Base-by-base conservation (phyloP, 2,113 vertebrate species). In the Malurus elegans region DNA sequence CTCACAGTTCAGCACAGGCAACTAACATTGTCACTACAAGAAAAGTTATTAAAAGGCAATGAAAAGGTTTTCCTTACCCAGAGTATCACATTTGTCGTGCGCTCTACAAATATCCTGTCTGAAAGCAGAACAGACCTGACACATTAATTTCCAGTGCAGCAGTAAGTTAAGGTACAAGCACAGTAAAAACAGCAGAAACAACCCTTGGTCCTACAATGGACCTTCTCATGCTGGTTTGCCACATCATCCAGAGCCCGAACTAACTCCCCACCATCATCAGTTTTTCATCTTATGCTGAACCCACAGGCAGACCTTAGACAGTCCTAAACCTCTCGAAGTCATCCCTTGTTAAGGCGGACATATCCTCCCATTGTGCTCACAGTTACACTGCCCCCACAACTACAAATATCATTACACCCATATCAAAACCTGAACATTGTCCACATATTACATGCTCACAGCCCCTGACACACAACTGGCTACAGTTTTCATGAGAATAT, bases 31-130 rank as follows among this genome's bases (percentile, higher is more conserved):
- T 26, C 60, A 92, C 50, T 81, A 66, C 9, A 65, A 86, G 54
- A 74, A 12, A 76, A 82, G n/a, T 67, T 28, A 31, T 40, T 45
- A 80, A 72, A 78, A 85, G 76, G 86, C 26, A 86, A 86, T 93
- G 53, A 75, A 90, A 88, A 91, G 11, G 24, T 76, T 66, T 64
- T 53, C 95, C 98, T 98, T 98, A 99, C 99, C 99, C 97, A 99
- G 98, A 73, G 99, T 99, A 92, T 99, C 99, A 97, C 99, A 99
- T 97, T 99, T 99, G 97, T 99, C 99, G 53, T 99, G 98, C 2
- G 99, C 99, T 98, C 99, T 98, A 97, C 99, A 99, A 98, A 99
- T 99, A 97, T 99, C 99, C 97, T 99, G 99, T 85, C 99, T 99
- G 98, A 97, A 97, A 97, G 96, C 79, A 97, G 98, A 97, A 94